Evolutionary conservation across 2,888 invertebrate species (phyloP), one percentile per base, ranked within the genome.

Genomic region (Elgonia sp.): DNA sequence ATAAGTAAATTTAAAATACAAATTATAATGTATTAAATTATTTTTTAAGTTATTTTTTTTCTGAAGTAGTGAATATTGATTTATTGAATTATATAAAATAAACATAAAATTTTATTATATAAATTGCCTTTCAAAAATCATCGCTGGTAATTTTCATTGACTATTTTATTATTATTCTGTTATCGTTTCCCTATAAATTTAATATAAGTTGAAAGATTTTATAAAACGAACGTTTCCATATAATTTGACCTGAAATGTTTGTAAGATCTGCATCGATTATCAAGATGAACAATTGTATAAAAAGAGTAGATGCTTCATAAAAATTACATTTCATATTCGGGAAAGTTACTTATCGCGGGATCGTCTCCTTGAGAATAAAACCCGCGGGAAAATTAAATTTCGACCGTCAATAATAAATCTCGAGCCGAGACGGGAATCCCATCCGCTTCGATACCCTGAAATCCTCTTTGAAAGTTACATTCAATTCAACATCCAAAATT

Each of bases 371-470:
- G 12, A 3, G 73, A 75, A 75, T 57, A 42, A 46, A 84, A 69
- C 60, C 57, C 63, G 20, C 21, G 72, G 46, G n/a, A 37, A 86
- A 86, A 86, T 86, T 62, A 76, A 81, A 86, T 81, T 86, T 81
- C 60, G 46, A 21, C 81, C 76, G 76, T 81, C 81, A 81, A 86
- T 86, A 76, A 86, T 81, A 81, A 86, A 81, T 81, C 81, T 81
- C 57, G 55, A 50, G 69, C 14, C 9, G 16, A 39, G 20, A 14
- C 55, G 57, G 57, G 39, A 81, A 75, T 80, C 67, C 55, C 50
- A 53, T 53, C 69, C 55, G 46, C 42, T 65, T 39, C 50, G 65
- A 73, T 73, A 77, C 69, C 42, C 18, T 16, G 42, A 16, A 65
- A 85, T 75, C 79, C 73, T 67, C 75, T 80, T 85, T 75, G 21